Percentiles rank a stretch among this genome's conserved stretches.
phyloP scores from a whole-genome alignment of 2,113 vertebrate species.

The Steatornis caripensis region DNA sequence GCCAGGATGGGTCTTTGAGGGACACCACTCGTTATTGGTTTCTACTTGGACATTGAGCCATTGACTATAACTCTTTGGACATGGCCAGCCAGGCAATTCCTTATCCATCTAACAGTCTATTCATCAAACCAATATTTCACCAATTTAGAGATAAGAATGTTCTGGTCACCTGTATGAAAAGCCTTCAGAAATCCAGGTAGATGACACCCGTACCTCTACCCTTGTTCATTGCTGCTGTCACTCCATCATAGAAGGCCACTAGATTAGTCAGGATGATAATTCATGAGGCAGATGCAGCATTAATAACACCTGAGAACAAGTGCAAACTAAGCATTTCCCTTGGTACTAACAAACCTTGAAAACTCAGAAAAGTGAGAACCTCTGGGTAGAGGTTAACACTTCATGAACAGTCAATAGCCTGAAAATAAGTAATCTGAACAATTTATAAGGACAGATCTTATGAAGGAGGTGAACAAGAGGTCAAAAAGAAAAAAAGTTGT shows the following conservation, averaged over 20 bases:
- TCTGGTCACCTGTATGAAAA: background rate
- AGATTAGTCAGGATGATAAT: background rate
- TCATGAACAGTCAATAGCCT: background rate
- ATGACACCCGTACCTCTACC: background rate
- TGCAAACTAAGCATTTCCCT: background rate
- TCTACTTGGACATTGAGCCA: background rate
- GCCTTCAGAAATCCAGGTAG: background rate
- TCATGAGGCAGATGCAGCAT: background rate
- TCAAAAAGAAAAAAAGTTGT: background rate
- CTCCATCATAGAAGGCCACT: background rate
- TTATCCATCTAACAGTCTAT: background rate
- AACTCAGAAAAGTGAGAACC: background rate
- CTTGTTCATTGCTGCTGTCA: background rate
- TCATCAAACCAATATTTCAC: background rate
- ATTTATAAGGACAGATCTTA: background rate
- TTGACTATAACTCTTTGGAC: background rate
- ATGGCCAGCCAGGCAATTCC: background rate
- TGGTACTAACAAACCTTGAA: background rate
- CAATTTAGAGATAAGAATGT: background rate
- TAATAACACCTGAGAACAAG: background rate
- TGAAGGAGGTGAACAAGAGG: background rate
- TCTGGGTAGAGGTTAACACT: background rate
- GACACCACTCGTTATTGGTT: background rate
- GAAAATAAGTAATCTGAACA: background rate
- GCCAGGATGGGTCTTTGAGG: background rate